phyloP scores from a whole-genome alignment of 2,797 vertebrate genomes.

The Acanthurus tractus region DNA sequence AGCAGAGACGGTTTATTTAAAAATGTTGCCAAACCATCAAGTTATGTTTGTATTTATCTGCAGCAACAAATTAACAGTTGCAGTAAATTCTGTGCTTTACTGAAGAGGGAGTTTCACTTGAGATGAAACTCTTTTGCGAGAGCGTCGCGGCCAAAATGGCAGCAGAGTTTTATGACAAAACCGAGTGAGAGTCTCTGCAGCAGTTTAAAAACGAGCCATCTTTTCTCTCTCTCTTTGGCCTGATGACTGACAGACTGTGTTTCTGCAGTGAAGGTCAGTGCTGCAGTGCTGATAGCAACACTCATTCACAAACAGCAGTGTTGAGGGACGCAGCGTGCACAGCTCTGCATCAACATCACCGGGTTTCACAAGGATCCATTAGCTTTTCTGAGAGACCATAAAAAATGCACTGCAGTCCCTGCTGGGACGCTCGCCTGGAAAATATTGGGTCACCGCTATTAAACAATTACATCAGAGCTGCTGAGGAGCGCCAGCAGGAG shows the following conservation, averaged over 20 bases:
- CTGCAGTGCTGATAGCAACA: background rate
- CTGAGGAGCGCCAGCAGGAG: constrained; percentile 69
- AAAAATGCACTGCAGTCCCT: constrained; percentile 74
- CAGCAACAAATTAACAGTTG: too few relatives aligned
- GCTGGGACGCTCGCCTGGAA: constrained; percentile 81
- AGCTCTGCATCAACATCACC: constrained; percentile 28
- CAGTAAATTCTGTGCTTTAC: too few relatives aligned
- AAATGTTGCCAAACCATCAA: background rate
- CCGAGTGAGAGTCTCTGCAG: background rate
- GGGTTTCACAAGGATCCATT: constrained; percentile 57
- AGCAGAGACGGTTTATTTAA: background rate
- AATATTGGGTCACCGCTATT: constrained; percentile 83
- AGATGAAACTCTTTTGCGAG: background rate
- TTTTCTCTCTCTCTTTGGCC: background rate
- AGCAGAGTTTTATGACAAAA: background rate
- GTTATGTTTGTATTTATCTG: background rate
- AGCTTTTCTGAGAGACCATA: constrained; percentile 57
- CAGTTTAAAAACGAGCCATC: background rate
- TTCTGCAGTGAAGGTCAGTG: background rate
- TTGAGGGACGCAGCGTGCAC: constrained; percentile 2
- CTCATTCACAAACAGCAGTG: background rate
- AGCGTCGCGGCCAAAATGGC: background rate
- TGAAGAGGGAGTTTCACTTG: too few relatives aligned
- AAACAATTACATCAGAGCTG: constrained; percentile 83
- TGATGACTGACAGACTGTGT: too few relatives aligned